Percentiles rank a stretch among this genome's conserved stretches.
phyloP scores from a whole-genome alignment of 2,888 invertebrate genomes.

The Drosophila differens region DNA sequence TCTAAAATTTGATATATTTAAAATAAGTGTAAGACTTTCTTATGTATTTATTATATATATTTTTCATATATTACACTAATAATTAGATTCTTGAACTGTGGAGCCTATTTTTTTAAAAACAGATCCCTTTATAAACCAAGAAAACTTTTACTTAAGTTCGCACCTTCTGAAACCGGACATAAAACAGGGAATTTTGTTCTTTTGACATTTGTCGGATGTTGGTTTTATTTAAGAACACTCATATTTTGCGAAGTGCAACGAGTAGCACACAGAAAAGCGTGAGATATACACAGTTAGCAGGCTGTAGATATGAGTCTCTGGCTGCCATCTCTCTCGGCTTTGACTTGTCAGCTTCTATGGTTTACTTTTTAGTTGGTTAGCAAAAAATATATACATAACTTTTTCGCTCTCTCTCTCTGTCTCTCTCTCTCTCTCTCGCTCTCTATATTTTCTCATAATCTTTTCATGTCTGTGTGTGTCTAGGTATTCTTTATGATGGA shows the following conservation, averaged over 20 bases:
- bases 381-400: constrained; percentile 59
- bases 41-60: background rate
- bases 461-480: constrained; percentile 22
- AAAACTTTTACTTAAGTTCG: background rate
- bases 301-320: constrained; percentile 11
- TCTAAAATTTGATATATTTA: background rate
- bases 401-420: constrained; percentile 18
- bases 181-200: background rate
- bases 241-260: constrained; percentile 14
- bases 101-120: background rate
- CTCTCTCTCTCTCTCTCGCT: background rate
- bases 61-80: background rate
- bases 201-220: background rate
- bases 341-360: constrained; percentile 60
- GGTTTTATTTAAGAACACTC: background rate
- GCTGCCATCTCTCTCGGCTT: constrained; percentile 25
- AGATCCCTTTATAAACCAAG: background rate
- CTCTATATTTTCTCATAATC: background rate
- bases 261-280: constrained; percentile 26
- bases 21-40: background rate
- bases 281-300: constrained; percentile 37
- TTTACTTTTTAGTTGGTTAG: constrained; percentile 77
- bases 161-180: background rate
- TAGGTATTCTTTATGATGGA: constrained; percentile 75
- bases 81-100: background rate